phyloP scores from a whole-genome alignment of 2,888 invertebrate genomes.

The Cybosia mesomella region DNA sequence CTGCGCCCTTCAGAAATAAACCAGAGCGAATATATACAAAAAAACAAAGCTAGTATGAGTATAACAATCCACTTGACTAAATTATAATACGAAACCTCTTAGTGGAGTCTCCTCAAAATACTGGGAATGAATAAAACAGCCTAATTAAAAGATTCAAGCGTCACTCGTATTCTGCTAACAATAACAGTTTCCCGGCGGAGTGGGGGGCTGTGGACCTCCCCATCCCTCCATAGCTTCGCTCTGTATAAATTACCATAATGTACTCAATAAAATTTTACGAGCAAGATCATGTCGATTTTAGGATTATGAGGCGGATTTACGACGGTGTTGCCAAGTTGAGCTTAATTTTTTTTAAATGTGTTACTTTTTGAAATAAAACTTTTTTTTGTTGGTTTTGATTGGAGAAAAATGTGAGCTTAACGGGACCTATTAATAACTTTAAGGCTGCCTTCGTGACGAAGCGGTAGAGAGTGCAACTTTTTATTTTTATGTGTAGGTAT shows the following conservation, averaged over 20 bases:
- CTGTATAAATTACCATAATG: conserved; percentile 49
- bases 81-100: conserved; percentile 12
- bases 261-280: conserved; percentile 48
- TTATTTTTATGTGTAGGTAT: no score
- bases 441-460: not conserved
- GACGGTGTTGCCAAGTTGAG: not conserved
- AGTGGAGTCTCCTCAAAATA: not conserved
- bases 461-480: not conserved
- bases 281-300: conserved; percentile 23
- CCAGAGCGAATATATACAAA: not conserved
- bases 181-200: conserved; percentile 26
- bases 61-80: not conserved
- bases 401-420: not conserved
- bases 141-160: conserved; percentile 45
- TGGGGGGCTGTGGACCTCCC: not conserved
- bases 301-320: conserved; percentile 20
- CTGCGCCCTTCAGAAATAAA: not conserved
- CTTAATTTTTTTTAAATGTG: not conserved
- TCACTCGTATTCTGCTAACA: conserved; percentile 34
- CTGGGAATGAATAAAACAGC: conserved; percentile 28
- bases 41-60: not conserved
- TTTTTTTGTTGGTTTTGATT: not conserved
- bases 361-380: not conserved
- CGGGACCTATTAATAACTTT: not conserved
- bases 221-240: conserved; percentile 11